Evolutionary conservation across 2,113 vertebrate genomes (phyloP).

Genomic region (Stegostoma tigrinum): DNA sequence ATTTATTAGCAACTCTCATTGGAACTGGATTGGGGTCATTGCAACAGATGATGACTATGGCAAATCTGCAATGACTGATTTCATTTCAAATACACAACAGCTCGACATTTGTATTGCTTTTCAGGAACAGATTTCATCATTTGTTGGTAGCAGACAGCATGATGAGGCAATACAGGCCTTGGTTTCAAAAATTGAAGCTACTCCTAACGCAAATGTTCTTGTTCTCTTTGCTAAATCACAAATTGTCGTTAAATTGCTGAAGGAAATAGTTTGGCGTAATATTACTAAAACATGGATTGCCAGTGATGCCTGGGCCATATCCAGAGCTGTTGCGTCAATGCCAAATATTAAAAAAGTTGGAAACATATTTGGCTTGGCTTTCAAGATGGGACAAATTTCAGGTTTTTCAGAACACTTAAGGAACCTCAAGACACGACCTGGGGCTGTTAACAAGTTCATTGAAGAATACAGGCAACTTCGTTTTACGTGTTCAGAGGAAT

Average conservation of each 20-base stretch:
- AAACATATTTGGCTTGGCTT: conserved; percentile 53
- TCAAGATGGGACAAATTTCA: conserved; percentile 43
- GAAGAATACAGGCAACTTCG: conserved; percentile 53
- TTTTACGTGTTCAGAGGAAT: conserved; percentile 46
- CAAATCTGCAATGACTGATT: conserved; percentile 48
- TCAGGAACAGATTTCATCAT: conserved; percentile 46
- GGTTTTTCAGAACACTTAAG: conserved; percentile 50
- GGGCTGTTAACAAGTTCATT: conserved; percentile 50
- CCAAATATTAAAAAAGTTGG: conserved; percentile 51
- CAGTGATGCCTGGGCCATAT: conserved; percentile 53
- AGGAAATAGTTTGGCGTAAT: conserved; percentile 46
- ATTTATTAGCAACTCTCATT: conserved; percentile 47
- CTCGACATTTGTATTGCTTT: conserved; percentile 49
- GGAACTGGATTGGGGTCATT: conserved; percentile 59
- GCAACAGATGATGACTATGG: conserved; percentile 56
- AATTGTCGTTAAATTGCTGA: conserved; percentile 49
- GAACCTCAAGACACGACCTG: conserved; percentile 44
- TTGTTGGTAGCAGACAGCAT: conserved; percentile 39
- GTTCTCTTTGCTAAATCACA: conserved; percentile 49
- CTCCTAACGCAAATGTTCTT: conserved; percentile 47
- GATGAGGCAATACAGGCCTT: conserved; percentile 39
- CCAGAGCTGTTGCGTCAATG: conserved; percentile 43
- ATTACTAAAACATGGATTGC: conserved; percentile 54
- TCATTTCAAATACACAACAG: conserved; percentile 43
- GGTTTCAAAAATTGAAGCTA: conserved; percentile 42